Percentiles rank a stretch among this genome's conserved stretches.
Conservation (phyloP, 2,113 vertebrate genomes). For the Herpetotheres cachinnans region DNA sequence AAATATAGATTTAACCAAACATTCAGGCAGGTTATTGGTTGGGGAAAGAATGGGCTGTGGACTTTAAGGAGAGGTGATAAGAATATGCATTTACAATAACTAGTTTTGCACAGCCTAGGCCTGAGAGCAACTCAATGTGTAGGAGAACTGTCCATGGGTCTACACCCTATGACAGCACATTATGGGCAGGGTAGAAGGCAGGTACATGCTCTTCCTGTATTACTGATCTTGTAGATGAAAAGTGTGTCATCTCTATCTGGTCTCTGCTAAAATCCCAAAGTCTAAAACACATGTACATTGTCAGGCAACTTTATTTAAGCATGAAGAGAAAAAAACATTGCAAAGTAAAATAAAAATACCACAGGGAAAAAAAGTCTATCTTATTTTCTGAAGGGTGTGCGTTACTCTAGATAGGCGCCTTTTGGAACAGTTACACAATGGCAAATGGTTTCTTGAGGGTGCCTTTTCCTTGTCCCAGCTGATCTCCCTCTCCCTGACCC, state of each 20-base stretch:
- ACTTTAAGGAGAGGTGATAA: neutral
- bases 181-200: neutral
- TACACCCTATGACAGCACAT: neutral
- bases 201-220: neutral
- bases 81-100: neutral
- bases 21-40: neutral
- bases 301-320: neutral
- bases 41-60: neutral
- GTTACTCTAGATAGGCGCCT: neutral
- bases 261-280: neutral
- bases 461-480: neutral
- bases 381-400: neutral
- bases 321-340: neutral
- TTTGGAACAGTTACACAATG: neutral
- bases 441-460: neutral
- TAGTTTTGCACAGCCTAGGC: neutral
- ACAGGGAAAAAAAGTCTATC: neutral
- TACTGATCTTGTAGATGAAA: neutral
- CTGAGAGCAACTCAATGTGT: neutral
- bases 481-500: neutral
- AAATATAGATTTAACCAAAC: neutral
- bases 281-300: neutral
- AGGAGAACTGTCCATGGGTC: neutral
- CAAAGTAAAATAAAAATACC: neutral
- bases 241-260: neutral